These are phyloP conservation scores for Anthoptus insignis DNA, from an alignment of 2,888 invertebrate species.

Conservation along the genomic window DNA sequence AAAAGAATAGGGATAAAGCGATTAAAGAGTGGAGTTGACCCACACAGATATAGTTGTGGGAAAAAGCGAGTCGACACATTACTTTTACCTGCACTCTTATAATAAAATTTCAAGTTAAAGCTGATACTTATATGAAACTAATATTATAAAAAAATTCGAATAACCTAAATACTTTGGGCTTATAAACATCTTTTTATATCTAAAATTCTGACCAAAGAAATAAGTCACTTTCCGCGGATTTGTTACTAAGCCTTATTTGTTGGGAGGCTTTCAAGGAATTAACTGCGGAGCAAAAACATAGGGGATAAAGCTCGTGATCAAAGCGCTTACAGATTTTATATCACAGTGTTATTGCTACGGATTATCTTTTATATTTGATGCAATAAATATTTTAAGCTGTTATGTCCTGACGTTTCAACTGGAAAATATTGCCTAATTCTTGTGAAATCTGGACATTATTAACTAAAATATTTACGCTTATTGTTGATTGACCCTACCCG, in stretches of 20 bases:
- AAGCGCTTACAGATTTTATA: slow-evolving; percentile 40
- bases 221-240: slow-evolving; percentile 41
- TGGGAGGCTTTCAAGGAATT: slow-evolving; percentile 48
- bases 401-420: background rate
- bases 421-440: too few species aligned
- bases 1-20: too few species aligned
- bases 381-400: background rate
- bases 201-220: slow-evolving; percentile 30
- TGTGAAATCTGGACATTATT: too few species aligned
- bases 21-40: too few species aligned
- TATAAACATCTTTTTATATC: slow-evolving; percentile 16
- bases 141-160: background rate
- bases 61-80: too few species aligned
- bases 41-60: too few species aligned
- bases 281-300: slow-evolving; percentile 45
- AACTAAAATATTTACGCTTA: too few species aligned
- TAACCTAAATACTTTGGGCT: background rate
- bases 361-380: slow-evolving; percentile 47
- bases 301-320: slow-evolving; percentile 43
- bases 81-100: too few species aligned
- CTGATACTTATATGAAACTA: too few species aligned
- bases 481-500: too few species aligned
- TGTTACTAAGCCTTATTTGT: slow-evolving; percentile 48
- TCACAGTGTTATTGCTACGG: slow-evolving; percentile 40
- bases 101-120: too few species aligned